Evolutionary conservation across 1,140 invertebrate species (phyloP).

Genomic region (Bombus picipes): DNA sequence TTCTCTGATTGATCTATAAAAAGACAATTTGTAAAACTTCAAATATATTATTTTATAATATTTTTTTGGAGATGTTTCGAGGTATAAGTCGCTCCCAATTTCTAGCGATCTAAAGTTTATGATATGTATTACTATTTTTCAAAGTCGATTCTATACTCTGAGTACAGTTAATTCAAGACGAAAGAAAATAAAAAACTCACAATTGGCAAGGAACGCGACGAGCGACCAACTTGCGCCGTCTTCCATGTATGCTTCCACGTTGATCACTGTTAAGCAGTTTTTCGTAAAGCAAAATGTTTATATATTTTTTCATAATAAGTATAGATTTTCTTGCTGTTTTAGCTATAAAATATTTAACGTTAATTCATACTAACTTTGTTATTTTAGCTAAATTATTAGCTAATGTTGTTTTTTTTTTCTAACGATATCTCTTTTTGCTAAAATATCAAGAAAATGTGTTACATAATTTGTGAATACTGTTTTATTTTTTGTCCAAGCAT

Average conservation of each 20-base stretch:
- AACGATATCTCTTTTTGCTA: conserved; percentile 6
- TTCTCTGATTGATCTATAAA: conserved; percentile 54
- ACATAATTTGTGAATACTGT: conserved; percentile 52
- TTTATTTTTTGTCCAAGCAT: conserved; percentile 44
- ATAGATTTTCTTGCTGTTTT: conserved; percentile 59
- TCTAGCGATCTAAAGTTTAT: conserved; percentile 39
- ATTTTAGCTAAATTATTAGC: conserved; percentile 28
- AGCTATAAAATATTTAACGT: conserved; percentile 33
- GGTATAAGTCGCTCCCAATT: conserved; percentile 16
- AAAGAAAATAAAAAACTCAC: conserved; percentile 42
- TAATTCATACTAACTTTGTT: conserved; percentile 30
- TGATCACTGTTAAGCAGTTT: conserved; percentile 39
- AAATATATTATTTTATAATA: conserved; percentile 30
- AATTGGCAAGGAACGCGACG: conserved; percentile 59
- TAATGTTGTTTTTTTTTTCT: conserved; percentile 31
- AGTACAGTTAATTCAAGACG: conserved; percentile 39
- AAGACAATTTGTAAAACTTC: conserved; percentile 31
- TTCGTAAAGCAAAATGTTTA: conserved; percentile 47
- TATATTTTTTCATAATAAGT: conserved; percentile 37
- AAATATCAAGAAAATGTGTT: conserved; percentile 59
- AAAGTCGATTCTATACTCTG: conserved; percentile 52
- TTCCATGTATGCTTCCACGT: conserved; percentile 65
- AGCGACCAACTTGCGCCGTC: conserved; percentile 58
- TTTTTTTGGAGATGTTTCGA: conserved; percentile 27
- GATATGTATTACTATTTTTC: conserved; percentile 35